Percentiles rank a stretch among this genome's conserved stretches.
Conservation (phyloP, 2,888 invertebrate species). For the Dusona sp. region DNA sequence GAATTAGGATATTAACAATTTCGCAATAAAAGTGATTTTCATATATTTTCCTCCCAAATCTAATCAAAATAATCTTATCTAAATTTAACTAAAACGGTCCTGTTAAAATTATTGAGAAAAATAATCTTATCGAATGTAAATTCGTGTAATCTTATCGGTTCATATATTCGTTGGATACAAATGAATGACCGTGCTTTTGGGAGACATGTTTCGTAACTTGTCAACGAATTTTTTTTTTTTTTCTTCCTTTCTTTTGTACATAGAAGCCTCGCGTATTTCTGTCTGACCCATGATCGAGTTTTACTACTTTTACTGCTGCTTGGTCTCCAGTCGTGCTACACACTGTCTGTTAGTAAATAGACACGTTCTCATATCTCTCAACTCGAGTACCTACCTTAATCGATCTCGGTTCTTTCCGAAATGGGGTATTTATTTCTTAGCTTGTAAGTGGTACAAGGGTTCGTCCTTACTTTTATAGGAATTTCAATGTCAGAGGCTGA, state of each 20-base stretch:
- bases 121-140: constrained; percentile 15
- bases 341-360: constrained; percentile 22
- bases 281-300: constrained; percentile 46
- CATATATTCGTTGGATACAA: not conserved
- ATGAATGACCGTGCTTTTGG: not conserved
- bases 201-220: not conserved
- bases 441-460: not conserved
- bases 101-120: not conserved
- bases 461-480: not conserved
- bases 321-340: constrained; percentile 15
- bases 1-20: too few relatives aligned
- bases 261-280: not conserved
- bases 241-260: not conserved
- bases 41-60: not conserved
- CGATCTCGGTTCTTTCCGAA: not conserved
- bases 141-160: constrained; percentile 20
- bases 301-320: constrained; percentile 45
- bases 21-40: not conserved
- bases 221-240: constrained; percentile 1
- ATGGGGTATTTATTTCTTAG: constrained; percentile 13
- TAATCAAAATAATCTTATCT: constrained; percentile 19
- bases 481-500: constrained; percentile 7
- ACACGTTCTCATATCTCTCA: constrained; percentile 12
- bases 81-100: constrained; percentile 1
- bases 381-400: constrained; percentile 7